These are phyloP conservation scores for Oncorhynchus clarkii DNA, from an alignment of 2,113 vertebrate genomes.

Conservation along the genomic window DNA sequence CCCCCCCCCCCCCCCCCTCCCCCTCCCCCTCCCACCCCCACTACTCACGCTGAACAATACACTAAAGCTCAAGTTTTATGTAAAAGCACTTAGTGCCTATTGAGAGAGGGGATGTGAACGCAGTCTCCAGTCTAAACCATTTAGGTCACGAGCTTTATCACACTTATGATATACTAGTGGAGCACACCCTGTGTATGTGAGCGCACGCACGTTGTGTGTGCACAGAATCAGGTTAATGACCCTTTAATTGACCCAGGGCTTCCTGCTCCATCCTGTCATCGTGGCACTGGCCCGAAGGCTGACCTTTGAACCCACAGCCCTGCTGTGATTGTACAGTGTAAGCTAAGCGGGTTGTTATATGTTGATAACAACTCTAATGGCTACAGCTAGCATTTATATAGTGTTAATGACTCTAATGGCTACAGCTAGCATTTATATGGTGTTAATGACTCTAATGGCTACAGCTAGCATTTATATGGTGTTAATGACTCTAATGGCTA, in stretches of 20 bases:
- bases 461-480: too few relatives aligned
- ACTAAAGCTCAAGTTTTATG: constrained; percentile 13
- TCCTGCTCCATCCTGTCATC: constrained; percentile 15
- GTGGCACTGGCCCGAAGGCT: not conserved
- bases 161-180: not conserved
- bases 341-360: too few relatives aligned
- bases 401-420: too few relatives aligned
- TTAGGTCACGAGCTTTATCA: constrained; percentile 42
- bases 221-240: constrained; percentile 23
- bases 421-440: too few relatives aligned
- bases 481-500: too few relatives aligned
- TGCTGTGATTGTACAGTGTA: not conserved
- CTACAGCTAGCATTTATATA: too few relatives aligned
- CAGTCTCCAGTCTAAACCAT: constrained; percentile 6
- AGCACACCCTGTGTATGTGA: constrained; percentile 35
- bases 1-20: fast-evolving
- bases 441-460: too few relatives aligned
- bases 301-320: constrained; percentile 21
- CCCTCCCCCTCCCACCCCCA: too few relatives aligned
- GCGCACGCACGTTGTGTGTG: constrained; percentile 15
- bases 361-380: too few relatives aligned
- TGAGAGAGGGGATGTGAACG: constrained; percentile 14
- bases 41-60: not conserved
- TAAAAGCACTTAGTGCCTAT: constrained; percentile 14
- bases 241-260: constrained; percentile 24